These are phyloP conservation scores for Ptiloglossa arizonensis DNA, from an alignment of 1,140 invertebrate genomes.

Conservation along the genomic window DNA sequence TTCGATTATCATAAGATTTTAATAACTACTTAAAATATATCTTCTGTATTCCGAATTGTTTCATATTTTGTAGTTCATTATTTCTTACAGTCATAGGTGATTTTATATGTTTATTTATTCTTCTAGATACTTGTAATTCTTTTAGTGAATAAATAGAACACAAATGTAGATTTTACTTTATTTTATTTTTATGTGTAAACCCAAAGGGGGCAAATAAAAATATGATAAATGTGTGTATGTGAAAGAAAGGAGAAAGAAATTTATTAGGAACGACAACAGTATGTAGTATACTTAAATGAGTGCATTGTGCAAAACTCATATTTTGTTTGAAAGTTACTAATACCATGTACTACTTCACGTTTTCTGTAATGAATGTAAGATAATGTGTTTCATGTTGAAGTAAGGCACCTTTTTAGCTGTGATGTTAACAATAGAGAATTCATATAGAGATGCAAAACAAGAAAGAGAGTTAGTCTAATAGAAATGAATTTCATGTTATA, in stretches of 20 bases:
- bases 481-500: constrained; percentile 42
- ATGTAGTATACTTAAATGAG: constrained; percentile 12
- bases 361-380: constrained; percentile 50
- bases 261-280: constrained; percentile 6
- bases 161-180: constrained; percentile 10
- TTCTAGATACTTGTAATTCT: constrained; percentile 21
- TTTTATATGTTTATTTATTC: neutral
- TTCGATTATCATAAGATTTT: neutral
- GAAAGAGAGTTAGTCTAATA: constrained; percentile 27
- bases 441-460: constrained; percentile 22
- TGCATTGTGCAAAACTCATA: constrained; percentile 31
- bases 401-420: constrained; percentile 50
- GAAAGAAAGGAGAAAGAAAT: neutral
- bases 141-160: constrained; percentile 20
- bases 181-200: constrained; percentile 4
- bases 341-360: constrained; percentile 58
- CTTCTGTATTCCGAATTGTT: neutral
- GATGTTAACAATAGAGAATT: constrained; percentile 59
- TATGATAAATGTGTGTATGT: neutral
- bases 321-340: constrained; percentile 38
- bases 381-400: constrained; percentile 39
- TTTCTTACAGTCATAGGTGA: neutral
- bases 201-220: neutral
- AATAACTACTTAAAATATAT: constrained; percentile 11
- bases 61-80: constrained; percentile 7